Evolutionary conservation across 1,140 invertebrate genomes (phyloP), one percentile per base, ranked within the genome.

Genomic region (Scaptomyza pallida): DNA sequence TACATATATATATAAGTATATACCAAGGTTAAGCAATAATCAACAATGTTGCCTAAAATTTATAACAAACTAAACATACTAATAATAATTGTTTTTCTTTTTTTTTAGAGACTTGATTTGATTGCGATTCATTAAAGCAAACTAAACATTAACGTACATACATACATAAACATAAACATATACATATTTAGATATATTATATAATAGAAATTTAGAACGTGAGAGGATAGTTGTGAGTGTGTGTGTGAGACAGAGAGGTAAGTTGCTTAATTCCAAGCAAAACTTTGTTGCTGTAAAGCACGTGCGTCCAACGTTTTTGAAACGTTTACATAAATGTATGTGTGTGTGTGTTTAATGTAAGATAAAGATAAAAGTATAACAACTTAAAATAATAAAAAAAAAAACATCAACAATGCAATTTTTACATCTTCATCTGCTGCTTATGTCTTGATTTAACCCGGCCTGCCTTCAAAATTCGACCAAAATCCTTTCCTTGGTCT

Each of bases 21-120:
- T 63, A 65, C 61, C 41, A 76, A 73, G 76, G 76, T 69, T 79
- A 78, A 86, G 72, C 77, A 88, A 77, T 81, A 80, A 88, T 71
- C 86, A 86, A 86, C 82, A 86, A 86, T 77, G 70, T 74, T 50
- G 26, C 50, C 69, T 86, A 77, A 74, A 80, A 65, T 21, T 45
- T 69, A 68, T 83, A 76, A 83, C 81, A 83, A 81, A 76, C 65
- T 69, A 52, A 47, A 69, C 79, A 73, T 70, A 81, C 70, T 30
- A 37, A 83, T 62, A n/a, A n/a, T n/a, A n/a, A n/a, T n/a, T n/a
- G n/a, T n/a, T n/a, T n/a, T n/a, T n/a, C n/a, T n/a, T n/a, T n/a
- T n/a, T n/a, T 80, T 64, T 54, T n/a, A 45, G 13, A 16, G 16
- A 16, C 16, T 40, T 5, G 30, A 15, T 44, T 30, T 44, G 23